Evolutionary conservation across 2,797 vertebrate species (phyloP).

Genomic region (Caiman crocodilus): DNA sequence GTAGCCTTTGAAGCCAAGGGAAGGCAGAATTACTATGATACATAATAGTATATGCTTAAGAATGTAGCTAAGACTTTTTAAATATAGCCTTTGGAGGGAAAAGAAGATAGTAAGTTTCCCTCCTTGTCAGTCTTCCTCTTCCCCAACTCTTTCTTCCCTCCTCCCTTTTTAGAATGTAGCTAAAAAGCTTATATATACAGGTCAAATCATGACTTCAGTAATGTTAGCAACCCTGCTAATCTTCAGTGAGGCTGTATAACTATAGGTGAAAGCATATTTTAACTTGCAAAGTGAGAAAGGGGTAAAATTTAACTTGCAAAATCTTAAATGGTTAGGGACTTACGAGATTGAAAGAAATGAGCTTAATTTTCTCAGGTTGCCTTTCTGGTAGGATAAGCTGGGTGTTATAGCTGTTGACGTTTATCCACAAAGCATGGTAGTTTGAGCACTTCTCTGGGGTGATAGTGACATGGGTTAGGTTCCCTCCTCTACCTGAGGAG

Average conservation of each 20-base stretch:
- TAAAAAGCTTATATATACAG: background rate
- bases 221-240: background rate
- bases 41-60: background rate
- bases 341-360: background rate
- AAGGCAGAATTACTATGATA: background rate
- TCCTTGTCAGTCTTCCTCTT: background rate
- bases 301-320: background rate
- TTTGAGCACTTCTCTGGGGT: too few relatives aligned
- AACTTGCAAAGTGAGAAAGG: background rate
- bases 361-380: accelerated
- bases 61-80: background rate
- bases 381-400: background rate
- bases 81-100: background rate
- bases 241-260: background rate
- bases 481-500: background rate
- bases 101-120: background rate
- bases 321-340: background rate
- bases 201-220: background rate
- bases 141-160: background rate
- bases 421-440: too few relatives aligned
- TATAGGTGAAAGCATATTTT: background rate
- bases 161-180: background rate
- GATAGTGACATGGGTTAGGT: background rate
- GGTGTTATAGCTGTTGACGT: too few relatives aligned
- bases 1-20: background rate